Evolutionary conservation across 2,888 invertebrate species (phyloP), one percentile per base, ranked within the genome.

Genomic region (Pinctada fucata): DNA sequence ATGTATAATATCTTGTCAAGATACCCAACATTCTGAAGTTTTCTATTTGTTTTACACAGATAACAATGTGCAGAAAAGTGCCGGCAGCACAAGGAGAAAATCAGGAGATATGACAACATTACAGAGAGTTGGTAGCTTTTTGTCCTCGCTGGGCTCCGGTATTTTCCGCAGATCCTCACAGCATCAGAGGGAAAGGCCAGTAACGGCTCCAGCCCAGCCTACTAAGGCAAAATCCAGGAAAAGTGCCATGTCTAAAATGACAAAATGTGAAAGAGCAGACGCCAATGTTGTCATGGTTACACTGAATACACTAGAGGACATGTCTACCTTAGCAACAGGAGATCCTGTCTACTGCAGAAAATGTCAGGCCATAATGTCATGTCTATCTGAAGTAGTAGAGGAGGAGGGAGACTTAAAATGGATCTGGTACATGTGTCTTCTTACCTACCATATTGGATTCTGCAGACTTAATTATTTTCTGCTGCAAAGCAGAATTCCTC

Each of bases 231-330:
- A 48, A 70, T 48, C 65, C 13, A 69, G 63, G 10, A 51, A 16
- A 8, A 13, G 48, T 16, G 51, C 3, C 48, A 13, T 5, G 0
- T 49, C 67, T 45, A 66, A 50, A 65, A 68, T 83, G 69, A 75
- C 63, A 6, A 85, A 83, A 68, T 78, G 79, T 8, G 76, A 75
- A 47, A 88, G 85, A 76, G 84, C 88, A 0, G 87, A 88, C 76
- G 86, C 85, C 16, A 90, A 90, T 80, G 88, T 90, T 13, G 79
- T 90, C 58, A 76, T 89, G 77, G 72, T 90, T 8, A 82, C 86
- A 5, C 81, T 90, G 85, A 87, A 86, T 45, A 81, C 79, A 4
- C 78, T 90, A 75, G 87, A 81, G n/a, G 85, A 89, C 3, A 86
- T 86, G 48, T 85, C 85, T 2, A 81, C 86, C 13, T 69, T 89